A percentile compares a stretch with the other conserved stretches of the same genome.
These are phyloP conservation scores for Smittia aterrima DNA, from an alignment of 2,888 invertebrate genomes.

Conservation along the genomic window DNA sequence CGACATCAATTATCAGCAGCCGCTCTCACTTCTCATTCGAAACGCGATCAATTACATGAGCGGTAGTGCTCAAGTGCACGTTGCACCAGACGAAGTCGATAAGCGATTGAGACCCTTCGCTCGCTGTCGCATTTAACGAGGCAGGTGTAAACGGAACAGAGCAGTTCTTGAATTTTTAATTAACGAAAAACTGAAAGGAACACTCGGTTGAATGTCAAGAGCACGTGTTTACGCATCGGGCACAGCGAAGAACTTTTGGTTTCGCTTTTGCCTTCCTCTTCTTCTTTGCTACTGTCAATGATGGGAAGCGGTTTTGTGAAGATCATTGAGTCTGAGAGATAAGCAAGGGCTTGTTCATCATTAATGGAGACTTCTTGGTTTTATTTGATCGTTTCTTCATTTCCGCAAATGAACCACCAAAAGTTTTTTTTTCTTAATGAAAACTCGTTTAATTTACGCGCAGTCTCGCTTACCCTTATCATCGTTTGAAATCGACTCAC, in stretches of 20 bases:
- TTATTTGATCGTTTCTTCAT: background rate
- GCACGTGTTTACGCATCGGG: constrained; percentile 28
- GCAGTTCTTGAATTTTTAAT: constrained; percentile 35
- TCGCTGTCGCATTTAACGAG: background rate
- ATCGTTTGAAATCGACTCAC: background rate
- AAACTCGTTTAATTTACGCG: background rate
- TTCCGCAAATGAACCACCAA: background rate
- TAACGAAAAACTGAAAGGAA: background rate
- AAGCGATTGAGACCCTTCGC: background rate
- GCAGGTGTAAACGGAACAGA: constrained; percentile 11
- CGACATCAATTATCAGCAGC: background rate
- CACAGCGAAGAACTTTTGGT: background rate
- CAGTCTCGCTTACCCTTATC: background rate
- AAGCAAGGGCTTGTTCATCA: too few species aligned
- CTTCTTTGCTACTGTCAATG: background rate
- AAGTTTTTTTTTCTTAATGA: background rate
- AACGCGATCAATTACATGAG: background rate
- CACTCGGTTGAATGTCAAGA: constrained; percentile 26
- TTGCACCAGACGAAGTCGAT: background rate
- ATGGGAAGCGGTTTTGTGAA: too few species aligned
- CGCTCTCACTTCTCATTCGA: background rate
- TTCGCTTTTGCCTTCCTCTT: background rate
- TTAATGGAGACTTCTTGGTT: too few species aligned
- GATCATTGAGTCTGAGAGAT: too few species aligned
- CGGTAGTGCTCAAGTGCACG: background rate